Percentiles rank a stretch among this genome's conserved stretches.
phyloP scores from a whole-genome alignment of 2,797 vertebrate species.

The Crenuchus spilurus region DNA sequence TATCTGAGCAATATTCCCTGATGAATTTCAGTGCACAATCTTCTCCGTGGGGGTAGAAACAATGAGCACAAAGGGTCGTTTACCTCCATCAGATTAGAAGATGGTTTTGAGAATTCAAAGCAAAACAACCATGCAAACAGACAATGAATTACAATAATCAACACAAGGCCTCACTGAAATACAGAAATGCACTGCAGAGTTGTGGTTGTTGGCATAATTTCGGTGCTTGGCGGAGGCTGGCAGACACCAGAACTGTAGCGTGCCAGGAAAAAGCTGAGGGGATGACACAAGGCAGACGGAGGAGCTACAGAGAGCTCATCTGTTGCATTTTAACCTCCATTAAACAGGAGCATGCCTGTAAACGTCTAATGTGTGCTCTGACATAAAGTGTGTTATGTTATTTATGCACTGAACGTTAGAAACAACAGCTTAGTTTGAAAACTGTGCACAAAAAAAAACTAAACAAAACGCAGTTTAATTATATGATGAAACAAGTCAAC shows the following conservation, averaged over 20 bases:
- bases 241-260: not conserved
- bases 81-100: not conserved
- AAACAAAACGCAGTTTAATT: not conserved
- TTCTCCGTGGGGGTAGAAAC: too few species aligned
- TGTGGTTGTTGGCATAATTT: constrained; percentile 18
- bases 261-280: constrained; percentile 8
- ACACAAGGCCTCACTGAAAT: constrained; percentile 11
- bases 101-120: not conserved
- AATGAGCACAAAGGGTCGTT: not conserved
- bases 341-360: not conserved
- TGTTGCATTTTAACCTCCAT: constrained; percentile 15
- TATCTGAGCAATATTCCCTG: not conserved
- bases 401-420: not conserved
- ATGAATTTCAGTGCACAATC: too few species aligned
- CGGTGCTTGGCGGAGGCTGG: constrained; percentile 19
- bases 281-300: not conserved
- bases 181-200: constrained; percentile 1
- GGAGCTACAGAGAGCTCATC: constrained; percentile 9
- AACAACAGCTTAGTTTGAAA: constrained; percentile 9
- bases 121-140: not conserved
- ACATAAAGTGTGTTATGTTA: not conserved
- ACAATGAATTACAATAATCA: not conserved
- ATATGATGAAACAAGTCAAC: not conserved
- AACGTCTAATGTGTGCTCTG: not conserved
- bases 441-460: too few species aligned